phyloP scores from a whole-genome alignment of 2,113 vertebrate species.

The Oceanites oceanicus region DNA sequence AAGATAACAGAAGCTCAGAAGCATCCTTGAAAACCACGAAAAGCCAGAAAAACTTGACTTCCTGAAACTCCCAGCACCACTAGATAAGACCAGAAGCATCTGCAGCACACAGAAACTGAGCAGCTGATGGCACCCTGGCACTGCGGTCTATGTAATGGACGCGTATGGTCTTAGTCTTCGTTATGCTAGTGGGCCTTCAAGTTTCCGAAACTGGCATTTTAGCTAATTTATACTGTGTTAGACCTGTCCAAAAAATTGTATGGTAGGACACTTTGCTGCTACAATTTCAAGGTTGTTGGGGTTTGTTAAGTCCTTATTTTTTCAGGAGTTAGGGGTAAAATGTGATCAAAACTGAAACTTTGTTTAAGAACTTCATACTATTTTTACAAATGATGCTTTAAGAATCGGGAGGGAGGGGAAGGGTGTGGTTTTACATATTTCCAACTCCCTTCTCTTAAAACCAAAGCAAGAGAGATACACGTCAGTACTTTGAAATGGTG shows the following conservation, averaged over 20 bases:
- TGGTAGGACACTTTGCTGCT: neutral
- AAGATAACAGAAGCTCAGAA: slow-evolving; percentile 85
- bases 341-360: neutral
- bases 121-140: neutral
- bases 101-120: neutral
- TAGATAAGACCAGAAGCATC: neutral
- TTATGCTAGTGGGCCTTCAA: neutral
- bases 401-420: neutral
- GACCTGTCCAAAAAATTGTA: neutral
- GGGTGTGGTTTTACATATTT: neutral
- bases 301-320: neutral
- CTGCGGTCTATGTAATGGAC: accelerated
- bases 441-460: neutral
- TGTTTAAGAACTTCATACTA: neutral
- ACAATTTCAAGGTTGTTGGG: neutral
- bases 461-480: neutral
- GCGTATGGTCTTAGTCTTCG: neutral
- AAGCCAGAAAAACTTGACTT: neutral
- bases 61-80: neutral
- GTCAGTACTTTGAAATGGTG: neutral
- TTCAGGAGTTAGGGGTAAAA: neutral
- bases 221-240: neutral
- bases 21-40: neutral
- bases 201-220: neutral
- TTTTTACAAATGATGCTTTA: neutral